Evolutionary conservation across 2,797 vertebrate species (phyloP), one percentile per base, ranked within the genome.

Genomic region (Eutrigla gurnardus): DNA sequence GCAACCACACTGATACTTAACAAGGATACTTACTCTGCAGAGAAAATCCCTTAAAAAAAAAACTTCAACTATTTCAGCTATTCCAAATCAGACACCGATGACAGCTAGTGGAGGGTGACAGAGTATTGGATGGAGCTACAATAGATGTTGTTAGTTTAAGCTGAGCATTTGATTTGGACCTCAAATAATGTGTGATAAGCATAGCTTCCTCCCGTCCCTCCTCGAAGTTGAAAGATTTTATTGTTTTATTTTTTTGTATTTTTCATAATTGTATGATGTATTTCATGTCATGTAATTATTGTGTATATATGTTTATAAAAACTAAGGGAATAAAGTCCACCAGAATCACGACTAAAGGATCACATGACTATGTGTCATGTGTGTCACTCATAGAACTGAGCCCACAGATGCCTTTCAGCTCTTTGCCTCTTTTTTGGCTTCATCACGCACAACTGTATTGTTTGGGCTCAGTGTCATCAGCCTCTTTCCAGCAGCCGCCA

Each of bases 11-110:
- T 64, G 72, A 77, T 71, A 49, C 75, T 58, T 59, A 78, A 68
- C 72, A 55, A 62, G 73, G 73, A 85, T 75, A 73, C 80, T 77
- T 78, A 74, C 70, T 67, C 70, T 49, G 63, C 55, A 77, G 37
- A 80, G 66, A 81, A 74, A 89, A 87, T 77, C 84, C 75, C 72
- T 82, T 74, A 80, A 80, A 86, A 80, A 36, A 45, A 70, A 42
- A 60, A 85, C 69, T 89, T 78, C 55, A 59, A 75, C 79, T 62
- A 75, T 80, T 83, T 68, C 47, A 75, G 73, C 50, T 37, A 52
- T 61, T 70, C 18, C 81, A 79, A 60, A 49, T 18, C 57, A 57
- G 13, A 9, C 57, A 65, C 13, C 15, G 17, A 18, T 61, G 7
- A 2, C 74, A 77, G 71, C 73, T 15, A 62, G 14, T 32, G 42